A percentile compares a stretch with the other conserved stretches of the same genome.
Evolutionary conservation across 1,140 invertebrate species (phyloP).

Genomic region (Zaprionus lachaisei): DNA sequence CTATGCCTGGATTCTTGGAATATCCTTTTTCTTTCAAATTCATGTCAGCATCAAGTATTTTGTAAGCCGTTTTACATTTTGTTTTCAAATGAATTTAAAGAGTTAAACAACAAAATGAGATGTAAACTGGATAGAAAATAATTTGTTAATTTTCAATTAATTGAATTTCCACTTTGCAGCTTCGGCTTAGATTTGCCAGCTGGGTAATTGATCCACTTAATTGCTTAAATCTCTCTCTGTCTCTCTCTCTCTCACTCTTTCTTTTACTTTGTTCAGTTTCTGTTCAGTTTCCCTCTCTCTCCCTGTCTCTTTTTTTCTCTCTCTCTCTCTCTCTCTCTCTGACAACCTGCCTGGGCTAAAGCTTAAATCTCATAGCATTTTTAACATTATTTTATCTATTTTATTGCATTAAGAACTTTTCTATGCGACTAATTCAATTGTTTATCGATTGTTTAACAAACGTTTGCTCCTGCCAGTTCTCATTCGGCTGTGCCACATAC

Average conservation of each 20-base stretch:
- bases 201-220: neutral
- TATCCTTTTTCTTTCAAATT: neutral
- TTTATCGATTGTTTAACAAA: conserved; percentile 39
- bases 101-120: too few species aligned
- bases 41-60: neutral
- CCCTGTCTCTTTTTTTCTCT: too few species aligned
- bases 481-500: conserved; percentile 19
- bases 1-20: neutral
- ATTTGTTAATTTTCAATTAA: too few species aligned
- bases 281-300: neutral
- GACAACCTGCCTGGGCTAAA: neutral
- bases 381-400: neutral
- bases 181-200: neutral
- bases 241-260: neutral
- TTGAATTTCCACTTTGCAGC: too few species aligned
- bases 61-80: neutral
- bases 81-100: neutral
- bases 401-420: conserved; percentile 36
- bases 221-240: neutral
- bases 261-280: neutral
- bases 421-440: conserved; percentile 41
- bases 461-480: conserved; percentile 2
- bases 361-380: neutral
- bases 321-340: too few species aligned
- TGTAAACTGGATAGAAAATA: too few species aligned